A percentile compares a stretch with the other conserved stretches of the same genome.
These are phyloP conservation scores for Athetis lepigone DNA, from an alignment of 2,888 invertebrate species.

Conservation along the genomic window DNA sequence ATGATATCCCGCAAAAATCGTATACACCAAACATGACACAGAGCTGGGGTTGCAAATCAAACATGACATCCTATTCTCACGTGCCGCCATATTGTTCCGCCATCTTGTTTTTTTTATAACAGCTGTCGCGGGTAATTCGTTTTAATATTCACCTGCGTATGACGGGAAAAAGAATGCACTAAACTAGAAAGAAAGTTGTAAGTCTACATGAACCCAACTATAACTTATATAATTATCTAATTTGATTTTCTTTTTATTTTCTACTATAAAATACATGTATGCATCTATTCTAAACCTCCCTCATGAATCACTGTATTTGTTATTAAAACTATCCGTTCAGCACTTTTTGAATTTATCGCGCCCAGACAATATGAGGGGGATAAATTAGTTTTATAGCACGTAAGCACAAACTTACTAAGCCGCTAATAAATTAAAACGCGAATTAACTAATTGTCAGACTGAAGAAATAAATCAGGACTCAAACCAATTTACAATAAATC, in stretches of 20 bases:
- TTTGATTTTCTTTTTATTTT: no score
- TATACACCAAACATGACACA: slow-evolving; percentile 36
- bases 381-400: no score
- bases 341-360: no score
- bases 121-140: neutral
- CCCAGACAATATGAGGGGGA: no score
- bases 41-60: slow-evolving; percentile 15
- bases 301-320: no score
- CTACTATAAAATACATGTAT: no score
- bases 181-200: slow-evolving; percentile 7
- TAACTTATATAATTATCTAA: no score
- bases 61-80: slow-evolving; percentile 7
- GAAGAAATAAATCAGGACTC: slow-evolving; percentile 14
- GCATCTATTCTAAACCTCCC: no score
- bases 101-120: no score
- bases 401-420: neutral
- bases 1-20: slow-evolving; percentile 21
- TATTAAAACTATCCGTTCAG: no score
- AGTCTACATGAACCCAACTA: no score
- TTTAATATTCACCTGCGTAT: slow-evolving; percentile 20
- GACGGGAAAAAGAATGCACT: slow-evolving; percentile 19
- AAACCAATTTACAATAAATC: slow-evolving; percentile 33
- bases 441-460: slow-evolving; percentile 9
- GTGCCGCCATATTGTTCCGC: slow-evolving; percentile 21
- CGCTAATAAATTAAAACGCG: neutral